Percentiles rank a stretch among this genome's conserved stretches.
These are phyloP conservation scores for Sphaeridia pumilis DNA, from an alignment of 2,888 invertebrate species.

Conservation along the genomic window DNA sequence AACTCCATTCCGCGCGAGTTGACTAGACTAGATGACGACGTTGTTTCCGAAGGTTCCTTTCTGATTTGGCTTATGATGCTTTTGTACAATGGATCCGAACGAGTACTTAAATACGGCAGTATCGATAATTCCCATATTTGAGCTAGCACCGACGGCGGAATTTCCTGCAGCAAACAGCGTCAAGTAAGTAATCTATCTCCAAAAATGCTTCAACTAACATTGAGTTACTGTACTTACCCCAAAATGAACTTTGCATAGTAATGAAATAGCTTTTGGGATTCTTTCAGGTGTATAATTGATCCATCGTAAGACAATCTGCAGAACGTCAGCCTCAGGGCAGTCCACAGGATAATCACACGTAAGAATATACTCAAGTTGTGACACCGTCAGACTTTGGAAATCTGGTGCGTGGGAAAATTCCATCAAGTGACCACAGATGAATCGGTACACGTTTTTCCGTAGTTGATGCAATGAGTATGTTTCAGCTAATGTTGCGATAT, in stretches of 20 bases:
- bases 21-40: constrained; percentile 40
- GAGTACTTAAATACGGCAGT: constrained; percentile 29
- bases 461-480: constrained; percentile 52
- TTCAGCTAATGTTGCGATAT: constrained; percentile 57
- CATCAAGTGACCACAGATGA: constrained; percentile 52
- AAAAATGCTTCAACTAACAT: neutral
- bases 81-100: constrained; percentile 27
- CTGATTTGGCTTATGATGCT: constrained; percentile 27
- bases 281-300: constrained; percentile 43
- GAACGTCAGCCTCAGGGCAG: constrained; percentile 51
- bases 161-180: constrained; percentile 22
- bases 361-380: constrained; percentile 52
- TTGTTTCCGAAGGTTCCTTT: constrained; percentile 2
- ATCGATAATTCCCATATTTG: constrained; percentile 34
- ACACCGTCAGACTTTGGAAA: constrained; percentile 49
- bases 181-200: neutral
- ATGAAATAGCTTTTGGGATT: constrained; percentile 22
- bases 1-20: constrained; percentile 57
- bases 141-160: constrained; percentile 26
- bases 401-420: constrained; percentile 51
- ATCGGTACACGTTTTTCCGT: constrained; percentile 50
- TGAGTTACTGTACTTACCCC: constrained; percentile 16
- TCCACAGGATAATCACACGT: constrained; percentile 57
- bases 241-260: constrained; percentile 31
- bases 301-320: constrained; percentile 51